These are phyloP conservation scores for Acrossocheilus fasciatus DNA, from an alignment of 2,797 vertebrate species.

Conservation along the genomic window DNA sequence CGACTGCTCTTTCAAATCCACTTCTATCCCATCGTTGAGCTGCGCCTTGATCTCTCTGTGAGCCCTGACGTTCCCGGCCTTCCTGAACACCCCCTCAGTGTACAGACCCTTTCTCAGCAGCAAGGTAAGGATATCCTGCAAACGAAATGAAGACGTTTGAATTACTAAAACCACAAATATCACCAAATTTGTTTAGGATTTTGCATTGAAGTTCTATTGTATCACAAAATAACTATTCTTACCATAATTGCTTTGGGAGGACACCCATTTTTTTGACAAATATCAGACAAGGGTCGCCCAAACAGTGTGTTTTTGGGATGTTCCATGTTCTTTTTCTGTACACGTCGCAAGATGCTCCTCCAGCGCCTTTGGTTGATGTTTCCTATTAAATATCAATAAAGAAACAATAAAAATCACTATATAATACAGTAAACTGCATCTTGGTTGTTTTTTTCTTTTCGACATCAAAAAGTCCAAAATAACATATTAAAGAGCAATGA, in stretches of 20 bases:
- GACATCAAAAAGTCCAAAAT: conserved; percentile 7
- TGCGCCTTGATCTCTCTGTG: conserved; percentile 83
- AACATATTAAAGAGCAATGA: not conserved
- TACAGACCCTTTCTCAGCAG: conserved; percentile 77
- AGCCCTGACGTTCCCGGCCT: conserved; percentile 81
- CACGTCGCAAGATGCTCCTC: conserved; percentile 77
- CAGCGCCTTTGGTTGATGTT: conserved; percentile 79
- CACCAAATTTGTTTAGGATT: not conserved
- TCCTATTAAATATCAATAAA: conserved; percentile 67
- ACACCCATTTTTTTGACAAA: conserved; percentile 75
- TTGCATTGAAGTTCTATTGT: not conserved
- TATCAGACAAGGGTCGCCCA: conserved; percentile 76
- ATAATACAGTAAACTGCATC: not conserved
- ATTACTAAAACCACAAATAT: not conserved
- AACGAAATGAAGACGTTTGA: not conserved
- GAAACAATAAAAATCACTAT: not conserved
- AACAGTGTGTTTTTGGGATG: conserved; percentile 74
- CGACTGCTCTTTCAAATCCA: conserved; percentile 74
- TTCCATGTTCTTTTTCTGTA: conserved; percentile 70
- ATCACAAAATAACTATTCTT: conserved; percentile 35
- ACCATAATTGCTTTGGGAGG: conserved; percentile 82
- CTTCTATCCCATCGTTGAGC: conserved; percentile 74
- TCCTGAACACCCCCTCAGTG: conserved; percentile 86
- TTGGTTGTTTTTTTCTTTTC: not conserved
- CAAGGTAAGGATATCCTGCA: conserved; percentile 79